Evolutionary conservation across 2,888 invertebrate species (phyloP).

Genomic region (Pterobdella sp.): DNA sequence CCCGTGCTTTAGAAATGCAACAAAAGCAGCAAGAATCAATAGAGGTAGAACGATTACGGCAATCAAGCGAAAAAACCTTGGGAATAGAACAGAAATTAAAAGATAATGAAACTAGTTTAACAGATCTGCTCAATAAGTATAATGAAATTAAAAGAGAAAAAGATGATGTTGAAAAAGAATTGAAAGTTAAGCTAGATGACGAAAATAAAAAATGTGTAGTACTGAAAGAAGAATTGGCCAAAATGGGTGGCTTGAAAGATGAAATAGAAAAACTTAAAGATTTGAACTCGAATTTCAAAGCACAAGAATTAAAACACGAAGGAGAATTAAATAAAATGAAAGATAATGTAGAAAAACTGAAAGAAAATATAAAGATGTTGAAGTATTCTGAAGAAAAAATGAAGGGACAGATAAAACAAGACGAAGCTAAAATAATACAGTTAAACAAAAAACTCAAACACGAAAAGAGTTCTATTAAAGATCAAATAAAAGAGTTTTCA

Average conservation of each 20-base stretch:
- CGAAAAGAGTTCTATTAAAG: background rate
- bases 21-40: background rate
- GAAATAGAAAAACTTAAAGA: background rate
- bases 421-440: background rate
- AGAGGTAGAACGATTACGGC: too few species aligned
- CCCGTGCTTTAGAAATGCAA: background rate
- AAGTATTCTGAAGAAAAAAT: background rate
- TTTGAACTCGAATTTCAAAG: background rate
- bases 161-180: background rate
- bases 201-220: background rate
- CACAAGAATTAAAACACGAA: background rate
- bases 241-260: background rate
- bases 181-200: background rate
- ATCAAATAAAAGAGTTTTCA: background rate
- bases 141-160: background rate
- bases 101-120: background rate
- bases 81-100: background rate
- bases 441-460: background rate
- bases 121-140: background rate
- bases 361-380: background rate
- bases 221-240: background rate
- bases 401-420: background rate
- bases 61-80: too few species aligned
- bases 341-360: background rate
- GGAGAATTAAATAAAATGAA: background rate